phyloP scores from a whole-genome alignment of 2,888 invertebrate genomes.

The Patella depressa region DNA sequence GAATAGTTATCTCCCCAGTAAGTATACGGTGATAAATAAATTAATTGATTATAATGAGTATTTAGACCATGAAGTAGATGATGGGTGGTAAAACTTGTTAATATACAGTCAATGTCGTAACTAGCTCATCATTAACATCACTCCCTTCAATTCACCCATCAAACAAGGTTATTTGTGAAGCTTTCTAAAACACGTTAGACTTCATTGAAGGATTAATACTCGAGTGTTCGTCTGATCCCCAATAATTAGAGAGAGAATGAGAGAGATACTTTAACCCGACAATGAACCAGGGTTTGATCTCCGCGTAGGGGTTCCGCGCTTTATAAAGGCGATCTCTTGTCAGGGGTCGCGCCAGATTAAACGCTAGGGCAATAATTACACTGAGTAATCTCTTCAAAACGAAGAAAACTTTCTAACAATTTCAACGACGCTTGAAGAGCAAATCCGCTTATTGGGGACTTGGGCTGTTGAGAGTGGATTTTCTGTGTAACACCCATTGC shows the following conservation, averaged over 20 bases:
- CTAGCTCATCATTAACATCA: too few species aligned
- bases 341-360: background rate
- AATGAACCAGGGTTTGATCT: background rate
- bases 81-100: slow-evolving; percentile 1
- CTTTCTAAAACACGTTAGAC: background rate
- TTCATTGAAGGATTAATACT: background rate
- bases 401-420: slow-evolving; percentile 9
- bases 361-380: background rate
- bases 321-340: slow-evolving; percentile 4
- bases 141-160: too few species aligned
- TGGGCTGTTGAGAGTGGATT: too few species aligned
- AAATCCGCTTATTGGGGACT: slow-evolving; percentile 2
- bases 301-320: background rate
- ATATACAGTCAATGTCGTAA: background rate
- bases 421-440: slow-evolving; percentile 10
- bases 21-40: too few species aligned
- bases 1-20: too few species aligned
- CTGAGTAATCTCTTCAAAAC: background rate
- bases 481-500: too few species aligned
- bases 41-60: background rate
- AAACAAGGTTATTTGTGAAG: too few species aligned
- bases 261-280: background rate
- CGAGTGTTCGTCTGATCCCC: background rate
- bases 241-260: background rate
- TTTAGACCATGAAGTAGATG: background rate